Evolutionary conservation across 2,797 vertebrate genomes (phyloP), one percentile per base, ranked within the genome.

Genomic region (Sebastes aleutianus): DNA sequence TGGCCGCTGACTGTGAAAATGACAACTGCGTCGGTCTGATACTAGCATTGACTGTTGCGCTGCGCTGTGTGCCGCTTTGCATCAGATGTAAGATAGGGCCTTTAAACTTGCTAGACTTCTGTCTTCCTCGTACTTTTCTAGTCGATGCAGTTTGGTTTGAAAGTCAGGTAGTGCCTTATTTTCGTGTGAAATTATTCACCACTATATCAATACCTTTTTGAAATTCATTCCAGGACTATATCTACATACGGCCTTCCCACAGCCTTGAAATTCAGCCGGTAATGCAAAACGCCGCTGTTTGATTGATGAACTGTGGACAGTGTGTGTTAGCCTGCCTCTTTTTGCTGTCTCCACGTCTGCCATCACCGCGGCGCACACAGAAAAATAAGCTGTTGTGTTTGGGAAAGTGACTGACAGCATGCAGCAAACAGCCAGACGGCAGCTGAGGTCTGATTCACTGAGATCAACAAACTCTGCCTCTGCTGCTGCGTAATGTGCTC

Each of bases 401-500:
- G 69, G 74, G 56, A 70, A 76, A 85, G 85, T 88, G 91, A 93
- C 27, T 91, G 91, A 91, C 91, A 89, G 90, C 71, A 78, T 76
- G 80, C 86, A 68, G 89, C 78, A 88, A 90, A 82, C 83, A 86
- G 87, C 75, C 70, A 82, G 90, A 87, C 80, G 39, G 82, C 85
- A 76, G 86, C 89, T 75, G 76, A 87, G 88, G 85, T 88, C 82
- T 75, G 90, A 89, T 84, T 85, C 86, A 85, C 72, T 50, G 74
- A 87, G 76, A 91, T 88, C 88, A 85, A 84, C 87, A 81, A 76
- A 75, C 66, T 80, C 61, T 72, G 85, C 70, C 74, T 83, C 58
- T 75, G 76, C 85, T 75, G 79, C 86, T 82, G 80, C 79, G 80
- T 84, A 78, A 85, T 75, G 83, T 32, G 82, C 76, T 88, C 80